phyloP scores from a whole-genome alignment of 2,113 vertebrate genomes.

The Polypterus bichir region DNA sequence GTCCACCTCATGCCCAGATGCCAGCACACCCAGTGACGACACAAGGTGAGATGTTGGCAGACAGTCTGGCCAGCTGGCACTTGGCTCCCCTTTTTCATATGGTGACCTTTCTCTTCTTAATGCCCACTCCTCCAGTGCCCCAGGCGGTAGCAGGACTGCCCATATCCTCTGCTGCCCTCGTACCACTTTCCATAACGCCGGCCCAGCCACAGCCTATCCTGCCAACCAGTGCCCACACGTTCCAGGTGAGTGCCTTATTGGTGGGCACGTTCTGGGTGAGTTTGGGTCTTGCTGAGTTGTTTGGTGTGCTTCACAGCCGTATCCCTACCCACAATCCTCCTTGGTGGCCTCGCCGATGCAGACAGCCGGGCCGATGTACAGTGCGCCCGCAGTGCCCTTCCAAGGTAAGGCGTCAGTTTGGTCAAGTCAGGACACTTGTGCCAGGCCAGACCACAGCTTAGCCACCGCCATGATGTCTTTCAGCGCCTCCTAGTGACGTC shows the following conservation, averaged over 20 bases:
- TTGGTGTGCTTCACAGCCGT: slow-evolving; percentile 39
- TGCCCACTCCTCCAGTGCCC: slow-evolving; percentile 35
- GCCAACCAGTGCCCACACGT: slow-evolving; percentile 51
- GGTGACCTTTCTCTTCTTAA: background rate
- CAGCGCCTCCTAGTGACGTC: slow-evolving; percentile 63
- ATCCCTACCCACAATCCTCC: slow-evolving; percentile 50
- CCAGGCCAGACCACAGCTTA: background rate
- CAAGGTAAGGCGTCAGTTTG: slow-evolving; percentile 53
- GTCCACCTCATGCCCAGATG: slow-evolving; percentile 39
- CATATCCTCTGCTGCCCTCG: slow-evolving; percentile 53
- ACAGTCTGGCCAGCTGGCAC: background rate
- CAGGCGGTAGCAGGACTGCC: slow-evolving; percentile 39
- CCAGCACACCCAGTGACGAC: slow-evolving; percentile 30
- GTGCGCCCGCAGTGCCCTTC: slow-evolving; percentile 56
- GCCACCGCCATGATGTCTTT: slow-evolving; percentile 13
- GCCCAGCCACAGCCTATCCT: slow-evolving; percentile 51
- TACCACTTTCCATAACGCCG: slow-evolving; percentile 48
- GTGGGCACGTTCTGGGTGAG: background rate
- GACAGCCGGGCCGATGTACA: slow-evolving; percentile 62
- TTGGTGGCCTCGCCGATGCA: slow-evolving; percentile 64
- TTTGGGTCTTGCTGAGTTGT: background rate
- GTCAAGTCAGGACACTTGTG: background rate
- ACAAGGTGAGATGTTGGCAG: slow-evolving; percentile 25
- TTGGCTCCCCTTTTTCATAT: background rate
- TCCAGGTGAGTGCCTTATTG: slow-evolving; percentile 60